Conservation (phyloP, 2,797 vertebrate species). For the Tenualosa thibaudeaui region DNA sequence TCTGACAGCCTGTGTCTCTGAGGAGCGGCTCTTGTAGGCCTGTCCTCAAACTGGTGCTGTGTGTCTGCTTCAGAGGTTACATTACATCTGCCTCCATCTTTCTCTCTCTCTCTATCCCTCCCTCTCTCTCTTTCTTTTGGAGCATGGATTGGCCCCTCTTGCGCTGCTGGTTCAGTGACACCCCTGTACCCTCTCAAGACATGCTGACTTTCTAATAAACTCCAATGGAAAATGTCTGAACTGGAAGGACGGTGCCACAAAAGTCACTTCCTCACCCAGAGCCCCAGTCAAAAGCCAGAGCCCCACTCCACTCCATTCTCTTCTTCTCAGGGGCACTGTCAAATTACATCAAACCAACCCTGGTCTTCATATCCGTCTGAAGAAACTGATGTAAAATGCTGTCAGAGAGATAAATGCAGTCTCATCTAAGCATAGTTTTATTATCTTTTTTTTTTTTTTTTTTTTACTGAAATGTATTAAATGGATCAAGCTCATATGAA, state of each 20-base stretch:
- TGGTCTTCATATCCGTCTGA: neutral
- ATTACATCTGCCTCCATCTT: neutral
- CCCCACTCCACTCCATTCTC: neutral
- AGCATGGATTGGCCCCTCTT: neutral
- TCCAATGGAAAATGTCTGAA: neutral
- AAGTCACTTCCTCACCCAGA: neutral
- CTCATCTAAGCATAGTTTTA: neutral
- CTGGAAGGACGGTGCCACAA: neutral
- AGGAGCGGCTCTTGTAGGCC: neutral
- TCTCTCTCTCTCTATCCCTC: neutral
- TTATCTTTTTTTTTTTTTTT: neutral
- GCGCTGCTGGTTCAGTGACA: neutral
- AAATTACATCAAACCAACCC: neutral
- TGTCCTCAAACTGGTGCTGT: neutral
- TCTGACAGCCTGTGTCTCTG: constrained; percentile 5
- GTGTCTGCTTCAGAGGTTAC: neutral
- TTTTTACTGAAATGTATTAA: neutral
- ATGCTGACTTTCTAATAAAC: constrained; percentile 2
- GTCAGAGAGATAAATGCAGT: neutral
- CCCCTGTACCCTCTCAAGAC: neutral
- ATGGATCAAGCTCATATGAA: neutral
- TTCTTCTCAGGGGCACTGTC: neutral
- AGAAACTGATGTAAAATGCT: neutral
- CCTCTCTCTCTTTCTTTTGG: neutral
- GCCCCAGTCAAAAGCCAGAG: neutral